Conservation (phyloP, 2,888 invertebrate genomes). For the Onthophagus sagittarius region DNA sequence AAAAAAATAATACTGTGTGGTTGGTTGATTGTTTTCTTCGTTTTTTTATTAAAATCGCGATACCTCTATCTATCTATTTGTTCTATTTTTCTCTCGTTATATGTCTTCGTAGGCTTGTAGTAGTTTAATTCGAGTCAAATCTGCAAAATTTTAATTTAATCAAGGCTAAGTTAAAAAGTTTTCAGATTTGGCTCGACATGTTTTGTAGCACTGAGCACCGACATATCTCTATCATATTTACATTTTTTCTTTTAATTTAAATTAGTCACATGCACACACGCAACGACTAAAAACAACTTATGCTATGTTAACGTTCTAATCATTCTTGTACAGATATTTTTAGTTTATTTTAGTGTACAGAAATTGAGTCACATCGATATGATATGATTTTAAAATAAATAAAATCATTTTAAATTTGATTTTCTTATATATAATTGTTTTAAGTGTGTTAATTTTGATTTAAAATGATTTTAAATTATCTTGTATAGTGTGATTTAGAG, state of each 20-base stretch:
- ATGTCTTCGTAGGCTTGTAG: slow-evolving; percentile 26
- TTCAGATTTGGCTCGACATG: slow-evolving; percentile 13
- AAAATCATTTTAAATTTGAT: no score
- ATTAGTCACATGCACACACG: slow-evolving; percentile 38
- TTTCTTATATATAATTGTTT: no score
- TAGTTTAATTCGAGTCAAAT: neutral
- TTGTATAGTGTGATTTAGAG: no score
- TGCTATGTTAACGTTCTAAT: neutral
- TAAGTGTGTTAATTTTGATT: no score
- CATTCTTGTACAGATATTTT: neutral
- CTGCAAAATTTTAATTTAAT: neutral
- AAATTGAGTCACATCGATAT: neutral
- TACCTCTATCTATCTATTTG: slow-evolving; percentile 5
- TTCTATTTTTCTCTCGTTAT: slow-evolving; percentile 16
- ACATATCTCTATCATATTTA: slow-evolving; percentile 45
- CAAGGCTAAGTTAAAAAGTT: neutral
- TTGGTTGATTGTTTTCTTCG: slow-evolving; percentile 19
- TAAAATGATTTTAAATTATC: no score
- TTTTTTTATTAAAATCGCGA: slow-evolving; percentile 14
- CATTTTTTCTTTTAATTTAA: neutral
- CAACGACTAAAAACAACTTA: neutral
- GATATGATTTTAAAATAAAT: no score
- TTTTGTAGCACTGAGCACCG: slow-evolving; percentile 46
- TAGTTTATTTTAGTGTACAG: neutral
- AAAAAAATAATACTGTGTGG: slow-evolving; percentile 8